A percentile compares a stretch with the other conserved stretches of the same genome.
phyloP scores from a whole-genome alignment of 1,140 invertebrate genomes.

The Tribolium castaneum region DNA sequence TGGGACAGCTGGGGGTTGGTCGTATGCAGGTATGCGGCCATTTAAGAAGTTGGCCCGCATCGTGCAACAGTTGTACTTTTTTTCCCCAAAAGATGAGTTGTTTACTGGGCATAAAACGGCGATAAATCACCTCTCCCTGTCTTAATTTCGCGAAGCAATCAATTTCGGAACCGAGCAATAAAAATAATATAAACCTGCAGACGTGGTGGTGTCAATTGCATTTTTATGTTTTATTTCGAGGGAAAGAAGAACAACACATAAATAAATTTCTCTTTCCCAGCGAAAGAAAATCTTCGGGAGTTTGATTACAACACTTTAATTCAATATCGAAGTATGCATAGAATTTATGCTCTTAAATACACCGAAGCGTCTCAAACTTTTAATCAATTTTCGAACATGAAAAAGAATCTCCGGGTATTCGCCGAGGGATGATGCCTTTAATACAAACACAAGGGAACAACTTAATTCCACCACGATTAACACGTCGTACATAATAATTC shows the following conservation, averaged over 20 bases:
- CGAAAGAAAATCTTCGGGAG: slow-evolving; percentile 53
- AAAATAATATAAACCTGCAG: slow-evolving; percentile 60
- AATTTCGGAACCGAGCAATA: slow-evolving; percentile 53
- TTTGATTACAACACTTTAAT: slow-evolving; percentile 64
- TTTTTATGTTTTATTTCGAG: slow-evolving; percentile 59
- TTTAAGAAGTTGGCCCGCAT: slow-evolving; percentile 54
- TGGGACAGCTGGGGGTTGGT: slow-evolving; percentile 47
- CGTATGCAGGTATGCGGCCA: slow-evolving; percentile 62
- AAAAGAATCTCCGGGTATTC: slow-evolving; percentile 56
- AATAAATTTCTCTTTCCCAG: slow-evolving; percentile 58
- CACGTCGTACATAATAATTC: slow-evolving; percentile 22
- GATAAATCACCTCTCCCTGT: slow-evolving; percentile 57
- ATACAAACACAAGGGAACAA: slow-evolving; percentile 14
- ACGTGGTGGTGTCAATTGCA: slow-evolving; percentile 61
- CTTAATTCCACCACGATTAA: slow-evolving; percentile 8
- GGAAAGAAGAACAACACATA: slow-evolving; percentile 53
- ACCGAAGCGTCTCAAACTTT: slow-evolving; percentile 61
- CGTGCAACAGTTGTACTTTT: neutral
- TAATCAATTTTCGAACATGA: slow-evolving; percentile 63
- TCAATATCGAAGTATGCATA: slow-evolving; percentile 64
- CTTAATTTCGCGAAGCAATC: slow-evolving; percentile 57
- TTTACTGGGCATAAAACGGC: slow-evolving; percentile 54
- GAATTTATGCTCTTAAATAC: slow-evolving; percentile 63
- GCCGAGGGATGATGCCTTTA: slow-evolving; percentile 12
- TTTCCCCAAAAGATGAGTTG: neutral